These are phyloP conservation scores for Brachyptera risi DNA, from an alignment of 2,888 invertebrate genomes.

Conservation along the genomic window DNA sequence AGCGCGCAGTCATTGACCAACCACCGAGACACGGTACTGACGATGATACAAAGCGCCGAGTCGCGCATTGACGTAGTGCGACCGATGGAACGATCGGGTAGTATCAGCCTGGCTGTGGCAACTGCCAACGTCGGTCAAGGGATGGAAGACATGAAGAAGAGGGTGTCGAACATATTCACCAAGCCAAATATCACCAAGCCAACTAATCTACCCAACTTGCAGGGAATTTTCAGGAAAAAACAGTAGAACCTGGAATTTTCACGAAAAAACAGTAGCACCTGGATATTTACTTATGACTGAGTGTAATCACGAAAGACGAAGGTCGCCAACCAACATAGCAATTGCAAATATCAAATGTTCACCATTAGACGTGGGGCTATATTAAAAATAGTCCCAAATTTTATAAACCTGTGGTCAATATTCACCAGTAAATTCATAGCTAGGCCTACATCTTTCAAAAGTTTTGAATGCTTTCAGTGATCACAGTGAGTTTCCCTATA, in stretches of 20 bases:
- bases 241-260: conserved; percentile 34
- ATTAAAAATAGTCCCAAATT: too few species aligned
- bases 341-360: too few species aligned
- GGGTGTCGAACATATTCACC: conserved; percentile 57
- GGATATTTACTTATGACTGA: too few species aligned
- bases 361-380: too few species aligned
- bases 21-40: conserved; percentile 50
- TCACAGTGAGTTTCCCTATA: too few species aligned
- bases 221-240: conserved; percentile 49
- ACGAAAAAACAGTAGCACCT: too few species aligned
- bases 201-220: conserved; percentile 44
- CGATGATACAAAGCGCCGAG: conserved; percentile 53
- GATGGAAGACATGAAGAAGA: conserved; percentile 57
- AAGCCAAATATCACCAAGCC: conserved; percentile 40
- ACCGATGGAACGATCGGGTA: conserved; percentile 30
- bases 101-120: conserved; percentile 43
- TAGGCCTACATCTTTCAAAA: too few species aligned
- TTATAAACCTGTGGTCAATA: too few species aligned
- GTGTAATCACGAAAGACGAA: too few species aligned
- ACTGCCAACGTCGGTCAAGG: conserved; percentile 50
- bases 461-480: too few species aligned
- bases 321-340: too few species aligned
- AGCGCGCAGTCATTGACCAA: conserved; percentile 49
- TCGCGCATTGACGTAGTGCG: conserved; percentile 43
- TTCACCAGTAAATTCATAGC: too few species aligned